phyloP scores from a whole-genome alignment of 2,113 vertebrate genomes.

The Ivindomyrus marchei region DNA sequence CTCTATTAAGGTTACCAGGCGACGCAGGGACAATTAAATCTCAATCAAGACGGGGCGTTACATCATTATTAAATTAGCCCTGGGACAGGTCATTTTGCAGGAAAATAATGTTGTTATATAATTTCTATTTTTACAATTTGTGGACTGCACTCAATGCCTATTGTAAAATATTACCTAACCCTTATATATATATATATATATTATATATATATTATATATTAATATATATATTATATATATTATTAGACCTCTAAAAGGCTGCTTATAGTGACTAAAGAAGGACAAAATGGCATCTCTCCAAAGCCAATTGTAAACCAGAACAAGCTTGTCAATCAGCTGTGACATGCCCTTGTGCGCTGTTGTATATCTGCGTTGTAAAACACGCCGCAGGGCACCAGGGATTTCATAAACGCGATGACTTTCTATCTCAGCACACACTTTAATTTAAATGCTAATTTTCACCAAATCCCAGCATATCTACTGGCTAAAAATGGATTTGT shows the following conservation, averaged over 20 bases:
- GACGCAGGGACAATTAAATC: background rate
- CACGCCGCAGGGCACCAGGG: background rate
- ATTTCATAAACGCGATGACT: conserved; percentile 11
- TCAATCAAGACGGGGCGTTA: background rate
- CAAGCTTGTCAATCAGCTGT: background rate
- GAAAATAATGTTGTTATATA: background rate
- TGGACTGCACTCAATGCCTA: background rate
- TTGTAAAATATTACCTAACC: background rate
- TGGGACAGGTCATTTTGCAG: background rate
- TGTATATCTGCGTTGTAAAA: conserved; percentile 17
- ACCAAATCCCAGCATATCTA: conserved; percentile 16
- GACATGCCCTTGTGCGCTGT: background rate
- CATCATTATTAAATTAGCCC: background rate
- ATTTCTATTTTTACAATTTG: background rate
- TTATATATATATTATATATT: no score
- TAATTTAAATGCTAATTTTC: conserved; percentile 22
- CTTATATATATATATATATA: no score
- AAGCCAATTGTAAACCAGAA: background rate
- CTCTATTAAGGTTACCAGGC: background rate
- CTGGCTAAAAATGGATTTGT: conserved; percentile 17
- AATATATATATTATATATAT: background rate
- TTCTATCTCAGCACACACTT: conserved; percentile 18
- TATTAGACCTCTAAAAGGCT: background rate
- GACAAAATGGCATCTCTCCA: background rate
- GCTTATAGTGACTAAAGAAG: background rate